phyloP scores from a whole-genome alignment of 2,888 invertebrate species.

The Xylophagus ater region DNA sequence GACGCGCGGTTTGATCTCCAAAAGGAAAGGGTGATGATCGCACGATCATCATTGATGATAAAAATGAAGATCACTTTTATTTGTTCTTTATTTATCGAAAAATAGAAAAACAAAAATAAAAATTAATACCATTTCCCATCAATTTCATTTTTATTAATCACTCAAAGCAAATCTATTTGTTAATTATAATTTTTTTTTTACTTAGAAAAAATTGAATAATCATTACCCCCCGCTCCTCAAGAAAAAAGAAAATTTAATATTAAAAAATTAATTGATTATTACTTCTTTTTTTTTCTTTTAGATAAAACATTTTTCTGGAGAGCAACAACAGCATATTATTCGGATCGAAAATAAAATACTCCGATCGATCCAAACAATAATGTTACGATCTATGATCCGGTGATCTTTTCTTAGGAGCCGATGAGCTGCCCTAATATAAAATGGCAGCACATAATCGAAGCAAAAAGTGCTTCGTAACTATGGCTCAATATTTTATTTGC shows the following conservation, averaged over 20 bases:
- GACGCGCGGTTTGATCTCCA: no score
- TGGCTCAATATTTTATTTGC: slow-evolving; percentile 17
- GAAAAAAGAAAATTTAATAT: no score
- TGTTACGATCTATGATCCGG: slow-evolving; percentile 9
- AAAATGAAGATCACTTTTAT: background rate
- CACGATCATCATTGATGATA: slow-evolving; percentile 1
- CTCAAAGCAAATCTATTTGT: no score
- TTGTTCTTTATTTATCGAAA: no score
- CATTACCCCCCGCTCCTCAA: no score
- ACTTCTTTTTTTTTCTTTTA: slow-evolving; percentile 7
- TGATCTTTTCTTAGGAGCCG: slow-evolving; percentile 13
- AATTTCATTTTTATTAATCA: no score
- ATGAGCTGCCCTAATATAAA: slow-evolving; percentile 15
- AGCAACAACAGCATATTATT: no score
- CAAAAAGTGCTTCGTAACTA: slow-evolving; percentile 23
- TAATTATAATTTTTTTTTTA: no score
- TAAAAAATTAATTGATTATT: slow-evolving; percentile 1
- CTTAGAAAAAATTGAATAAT: no score
- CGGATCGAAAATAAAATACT: no score
- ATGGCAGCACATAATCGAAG: slow-evolving; percentile 23
- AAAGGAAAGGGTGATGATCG: slow-evolving; percentile 4
- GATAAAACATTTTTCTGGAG: slow-evolving; percentile 7
- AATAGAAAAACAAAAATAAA: no score
- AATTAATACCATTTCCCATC: no score
- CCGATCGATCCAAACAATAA: background rate